Evolutionary conservation across 2,888 invertebrate genomes (phyloP).

Genomic region (Monoplex corrugatus): DNA sequence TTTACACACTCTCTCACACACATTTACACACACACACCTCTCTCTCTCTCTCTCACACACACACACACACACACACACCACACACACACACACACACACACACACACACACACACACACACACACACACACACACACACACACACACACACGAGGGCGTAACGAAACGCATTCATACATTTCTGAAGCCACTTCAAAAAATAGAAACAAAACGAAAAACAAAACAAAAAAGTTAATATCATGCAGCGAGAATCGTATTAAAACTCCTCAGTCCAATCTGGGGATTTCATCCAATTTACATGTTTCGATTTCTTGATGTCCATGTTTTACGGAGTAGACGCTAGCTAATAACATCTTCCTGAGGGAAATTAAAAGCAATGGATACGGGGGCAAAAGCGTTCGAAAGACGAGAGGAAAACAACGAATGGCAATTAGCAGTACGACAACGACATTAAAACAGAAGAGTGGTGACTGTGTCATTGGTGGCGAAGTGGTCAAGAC

Average conservation of each 20-base stretch:
- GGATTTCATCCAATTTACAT: conserved; percentile 38
- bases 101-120: neutral
- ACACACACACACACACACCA: conserved; percentile 7
- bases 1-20: conserved; percentile 30
- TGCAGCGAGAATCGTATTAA: conserved; percentile 17
- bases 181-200: neutral
- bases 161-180: too few species aligned
- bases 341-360: too few species aligned
- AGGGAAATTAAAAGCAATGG: too few species aligned
- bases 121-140: conserved; percentile 10
- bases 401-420: too few species aligned
- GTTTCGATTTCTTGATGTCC: neutral
- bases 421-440: too few species aligned
- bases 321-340: too few species aligned
- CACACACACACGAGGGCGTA: neutral
- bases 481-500: too few species aligned
- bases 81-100: neutral
- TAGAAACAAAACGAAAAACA: neutral
- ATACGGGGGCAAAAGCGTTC: too few species aligned
- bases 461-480: too few species aligned
- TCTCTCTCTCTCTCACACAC: neutral
- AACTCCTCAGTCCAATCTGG: neutral
- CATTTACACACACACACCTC: conserved; percentile 27
- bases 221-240: too few species aligned
- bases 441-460: too few species aligned